Percentiles rank a stretch among this genome's conserved stretches.
These are phyloP conservation scores for Holacanthus passer DNA, from an alignment of 2,113 vertebrate species.

Conservation along the genomic window DNA sequence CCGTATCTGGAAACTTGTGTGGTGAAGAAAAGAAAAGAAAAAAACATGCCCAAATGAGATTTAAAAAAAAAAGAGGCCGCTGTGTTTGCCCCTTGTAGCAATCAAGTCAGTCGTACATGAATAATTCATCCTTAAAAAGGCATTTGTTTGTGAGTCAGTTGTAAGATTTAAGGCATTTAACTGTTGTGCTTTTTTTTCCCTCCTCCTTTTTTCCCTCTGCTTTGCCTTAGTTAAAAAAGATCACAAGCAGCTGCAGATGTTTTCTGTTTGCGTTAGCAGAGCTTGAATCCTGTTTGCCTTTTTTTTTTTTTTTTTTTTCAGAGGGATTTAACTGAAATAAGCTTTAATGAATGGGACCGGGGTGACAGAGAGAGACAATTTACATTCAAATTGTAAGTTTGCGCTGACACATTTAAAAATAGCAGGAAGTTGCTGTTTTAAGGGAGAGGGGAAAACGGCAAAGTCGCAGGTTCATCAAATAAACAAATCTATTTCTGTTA, in stretches of 20 bases:
- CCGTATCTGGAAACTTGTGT: slow-evolving; percentile 57
- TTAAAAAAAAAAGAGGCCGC: slow-evolving; percentile 18
- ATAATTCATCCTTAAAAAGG: slow-evolving; percentile 68
- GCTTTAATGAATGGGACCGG: slow-evolving; percentile 39
- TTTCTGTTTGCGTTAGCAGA: slow-evolving; percentile 47
- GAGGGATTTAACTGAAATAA: slow-evolving; percentile 44
- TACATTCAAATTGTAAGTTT: slow-evolving; percentile 44
- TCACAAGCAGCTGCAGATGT: slow-evolving; percentile 61
- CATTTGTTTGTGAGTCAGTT: slow-evolving; percentile 61
- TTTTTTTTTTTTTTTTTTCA: not conserved
- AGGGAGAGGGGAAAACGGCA: not conserved
- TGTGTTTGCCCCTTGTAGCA: slow-evolving; percentile 52
- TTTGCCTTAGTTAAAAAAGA: slow-evolving; percentile 34
- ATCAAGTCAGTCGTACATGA: slow-evolving; percentile 63
- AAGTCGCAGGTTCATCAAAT: slow-evolving; percentile 14
- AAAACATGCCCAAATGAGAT: slow-evolving; percentile 47
- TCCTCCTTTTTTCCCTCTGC: not conserved
- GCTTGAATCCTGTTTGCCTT: slow-evolving; percentile 22
- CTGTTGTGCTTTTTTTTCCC: slow-evolving; percentile 8
- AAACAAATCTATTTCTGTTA: slow-evolving; percentile 53
- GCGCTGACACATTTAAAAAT: slow-evolving; percentile 39
- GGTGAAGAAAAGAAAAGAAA: slow-evolving; percentile 6
- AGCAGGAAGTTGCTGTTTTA: slow-evolving; percentile 27
- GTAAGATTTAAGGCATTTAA: slow-evolving; percentile 59
- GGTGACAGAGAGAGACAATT: slow-evolving; percentile 41